Base-by-base conservation (phyloP, 2,797 vertebrate species). In the Gambusia yucatana region DNA sequence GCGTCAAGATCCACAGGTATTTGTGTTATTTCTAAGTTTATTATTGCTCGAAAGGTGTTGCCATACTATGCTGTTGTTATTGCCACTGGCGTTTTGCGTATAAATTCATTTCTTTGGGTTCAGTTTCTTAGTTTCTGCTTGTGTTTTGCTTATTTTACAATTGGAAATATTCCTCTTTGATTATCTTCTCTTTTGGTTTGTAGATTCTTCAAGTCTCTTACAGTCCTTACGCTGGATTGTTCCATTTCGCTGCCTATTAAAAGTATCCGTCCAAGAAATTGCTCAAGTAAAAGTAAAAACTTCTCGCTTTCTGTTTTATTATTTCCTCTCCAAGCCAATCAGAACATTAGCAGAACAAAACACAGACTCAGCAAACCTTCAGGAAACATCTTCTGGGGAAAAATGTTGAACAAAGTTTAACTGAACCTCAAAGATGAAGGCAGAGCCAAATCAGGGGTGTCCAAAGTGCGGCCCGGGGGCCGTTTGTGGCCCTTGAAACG, bases 261-360 rank as follows among this genome's bases (percentile, higher is more conserved):
- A 47, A 44, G 43, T 44, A 11, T 16, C 4, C 14, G 4, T 48
- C 4, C 4, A 17, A 48, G 5, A 48, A 48, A 6, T 17, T 48
- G 17, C 5, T 48, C 47, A 48, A 17, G 46, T 16, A 16, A 47
- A 47, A 4, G 17, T 20, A 7, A 48, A 48, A 48, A 48, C 6
- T 48, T 7, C 20, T 2, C 1, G 17, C 47, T 20, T 47, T 47
- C 6, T 39, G 20, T 84, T 80, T 91, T 85, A 52, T 77, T 75
- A 84, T 48, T 91, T 90, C 86, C 84, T 86, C 55, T 77, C 52
- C 0, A 30, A 6, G 48, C 81, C 86, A 87, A 83, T 87, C 75
- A 79, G 61, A 74, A 33, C 50, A 46, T 72, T 63, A 47, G 63
- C 1, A 65, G 80, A 75, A 75, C 67, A 17, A 84, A 84, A 84